Evolutionary conservation across 2,113 vertebrate genomes (phyloP).

Genomic region (Megaceryle maxima): DNA sequence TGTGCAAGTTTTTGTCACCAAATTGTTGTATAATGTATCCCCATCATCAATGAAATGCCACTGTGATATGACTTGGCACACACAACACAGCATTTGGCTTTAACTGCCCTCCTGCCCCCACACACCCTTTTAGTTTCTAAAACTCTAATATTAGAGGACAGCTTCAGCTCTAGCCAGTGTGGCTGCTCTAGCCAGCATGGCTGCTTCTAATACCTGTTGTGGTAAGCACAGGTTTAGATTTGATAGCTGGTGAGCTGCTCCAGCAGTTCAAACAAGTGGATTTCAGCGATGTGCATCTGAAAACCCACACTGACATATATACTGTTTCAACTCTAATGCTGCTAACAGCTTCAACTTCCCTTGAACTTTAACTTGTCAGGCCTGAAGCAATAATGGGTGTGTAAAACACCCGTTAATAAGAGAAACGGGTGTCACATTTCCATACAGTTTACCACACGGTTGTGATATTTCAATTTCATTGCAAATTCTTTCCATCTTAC

Average conservation of each 20-base stretch:
- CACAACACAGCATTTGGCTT: not conserved
- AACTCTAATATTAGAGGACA: not conserved
- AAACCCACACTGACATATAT: not conserved
- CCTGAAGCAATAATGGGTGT: not conserved
- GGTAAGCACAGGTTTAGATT: not conserved
- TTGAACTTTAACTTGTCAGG: not conserved
- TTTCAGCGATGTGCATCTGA: not conserved
- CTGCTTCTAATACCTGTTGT: not conserved
- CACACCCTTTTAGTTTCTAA: not conserved
- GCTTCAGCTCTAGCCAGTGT: not conserved
- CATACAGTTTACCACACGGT: slow-evolving; percentile 37
- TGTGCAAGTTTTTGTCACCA: not conserved
- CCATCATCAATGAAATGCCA: not conserved
- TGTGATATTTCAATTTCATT: slow-evolving; percentile 43
- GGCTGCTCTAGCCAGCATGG: not conserved
- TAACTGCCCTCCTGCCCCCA: fast-evolving
- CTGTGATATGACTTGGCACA: not conserved
- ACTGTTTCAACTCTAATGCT: not conserved
- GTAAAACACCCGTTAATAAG: slow-evolving; percentile 28
- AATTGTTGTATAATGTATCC: not conserved
- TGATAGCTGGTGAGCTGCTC: not conserved
- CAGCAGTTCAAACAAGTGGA: not conserved
- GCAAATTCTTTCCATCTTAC: slow-evolving; percentile 55
- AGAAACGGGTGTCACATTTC: slow-evolving; percentile 47
- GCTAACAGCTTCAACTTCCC: not conserved